Evolutionary conservation across 2,797 vertebrate genomes (phyloP).

Genomic region (Otolemur crassicaudatus): DNA sequence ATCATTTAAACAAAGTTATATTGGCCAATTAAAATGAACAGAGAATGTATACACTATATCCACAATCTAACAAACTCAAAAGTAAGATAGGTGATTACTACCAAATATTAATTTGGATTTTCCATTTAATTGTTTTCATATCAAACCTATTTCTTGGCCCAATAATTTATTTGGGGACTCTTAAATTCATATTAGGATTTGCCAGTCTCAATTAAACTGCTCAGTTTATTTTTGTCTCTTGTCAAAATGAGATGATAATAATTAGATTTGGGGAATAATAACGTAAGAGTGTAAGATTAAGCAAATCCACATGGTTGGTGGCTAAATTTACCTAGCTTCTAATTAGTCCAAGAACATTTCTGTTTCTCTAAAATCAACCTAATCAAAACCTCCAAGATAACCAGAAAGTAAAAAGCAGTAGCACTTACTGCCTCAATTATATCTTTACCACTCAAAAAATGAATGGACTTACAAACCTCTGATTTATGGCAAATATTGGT

Average conservation of each 20-base stretch:
- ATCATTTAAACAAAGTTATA: slow-evolving; percentile 42
- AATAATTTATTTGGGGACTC: slow-evolving; percentile 67
- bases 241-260: slow-evolving; percentile 69
- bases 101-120: slow-evolving; percentile 52
- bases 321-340: slow-evolving; percentile 63
- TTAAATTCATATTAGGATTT: slow-evolving; percentile 75
- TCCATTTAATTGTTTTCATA: slow-evolving; percentile 65
- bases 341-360: slow-evolving; percentile 36
- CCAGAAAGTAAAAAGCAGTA: slow-evolving; percentile 8
- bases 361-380: slow-evolving; percentile 51
- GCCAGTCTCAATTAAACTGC: slow-evolving; percentile 71
- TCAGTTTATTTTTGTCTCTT: slow-evolving; percentile 70
- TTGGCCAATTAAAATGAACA: slow-evolving; percentile 55
- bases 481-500: slow-evolving; percentile 49
- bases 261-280: slow-evolving; percentile 69
- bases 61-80: slow-evolving; percentile 46
- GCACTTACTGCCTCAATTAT: background rate
- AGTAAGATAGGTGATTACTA: slow-evolving; percentile 41
- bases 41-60: slow-evolving; percentile 33
- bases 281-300: slow-evolving; percentile 62
- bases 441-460: background rate
- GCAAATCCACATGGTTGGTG: slow-evolving; percentile 30
- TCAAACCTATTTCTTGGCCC: slow-evolving; percentile 59
- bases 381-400: slow-evolving; percentile 46
- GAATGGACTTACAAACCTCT: slow-evolving; percentile 41